Conservation (phyloP, 1,140 invertebrate species). For the Acromyrmex heyeri region DNA sequence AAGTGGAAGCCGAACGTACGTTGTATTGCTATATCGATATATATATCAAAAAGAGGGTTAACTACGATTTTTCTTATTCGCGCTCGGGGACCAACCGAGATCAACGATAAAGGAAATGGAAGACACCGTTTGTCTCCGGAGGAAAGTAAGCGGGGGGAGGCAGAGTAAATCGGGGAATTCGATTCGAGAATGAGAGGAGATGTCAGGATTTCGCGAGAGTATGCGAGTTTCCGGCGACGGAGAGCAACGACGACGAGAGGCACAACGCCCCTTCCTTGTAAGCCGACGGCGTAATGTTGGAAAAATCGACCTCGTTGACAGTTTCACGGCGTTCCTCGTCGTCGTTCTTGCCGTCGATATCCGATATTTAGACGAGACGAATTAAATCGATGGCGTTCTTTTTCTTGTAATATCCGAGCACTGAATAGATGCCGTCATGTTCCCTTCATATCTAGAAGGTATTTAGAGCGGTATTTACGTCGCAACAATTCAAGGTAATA, state of each 20-base stretch:
- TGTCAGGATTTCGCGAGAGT: constrained; percentile 35
- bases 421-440: background rate
- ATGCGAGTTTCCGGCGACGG: background rate
- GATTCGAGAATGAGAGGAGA: constrained; percentile 15
- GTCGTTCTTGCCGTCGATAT: constrained; percentile 4
- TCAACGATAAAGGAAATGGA: background rate
- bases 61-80: constrained; percentile 28
- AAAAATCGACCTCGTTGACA: constrained; percentile 45
- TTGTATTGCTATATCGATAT: constrained; percentile 18
- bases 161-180: constrained; percentile 52
- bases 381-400: background rate
- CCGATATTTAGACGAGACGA: constrained; percentile 16
- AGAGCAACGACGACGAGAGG: background rate
- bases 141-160: background rate
- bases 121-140: background rate
- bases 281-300: constrained; percentile 29
- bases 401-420: background rate
- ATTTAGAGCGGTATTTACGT: background rate
- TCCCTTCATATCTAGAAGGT: background rate
- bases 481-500: background rate
- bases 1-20: background rate
- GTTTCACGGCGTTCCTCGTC: background rate
- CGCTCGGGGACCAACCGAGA: constrained; percentile 13
- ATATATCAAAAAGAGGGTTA: background rate
- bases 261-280: constrained; percentile 59